phyloP scores from a whole-genome alignment of 2,113 vertebrate genomes.

The Columbina picui region DNA sequence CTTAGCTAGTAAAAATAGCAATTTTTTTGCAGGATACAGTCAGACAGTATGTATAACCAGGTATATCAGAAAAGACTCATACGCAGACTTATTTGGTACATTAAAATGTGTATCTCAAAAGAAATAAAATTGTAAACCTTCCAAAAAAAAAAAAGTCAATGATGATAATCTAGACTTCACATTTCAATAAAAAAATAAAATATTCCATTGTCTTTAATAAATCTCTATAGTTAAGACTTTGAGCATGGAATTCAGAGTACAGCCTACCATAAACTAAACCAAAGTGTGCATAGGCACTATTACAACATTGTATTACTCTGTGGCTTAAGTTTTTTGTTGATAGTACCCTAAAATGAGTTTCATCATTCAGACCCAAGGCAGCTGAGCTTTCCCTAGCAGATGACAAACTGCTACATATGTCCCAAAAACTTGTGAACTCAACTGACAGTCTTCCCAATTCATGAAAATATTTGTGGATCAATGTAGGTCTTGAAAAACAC shows the following conservation, averaged over 20 bases:
- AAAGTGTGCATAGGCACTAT: not conserved
- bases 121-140: not conserved
- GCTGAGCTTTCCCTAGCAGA: not conserved
- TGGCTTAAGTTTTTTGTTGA: not conserved
- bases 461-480: not conserved
- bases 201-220: not conserved
- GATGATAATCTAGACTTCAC: not conserved
- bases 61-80: not conserved
- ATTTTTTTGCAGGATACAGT: not conserved
- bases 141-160: not conserved
- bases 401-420: fast-evolving
- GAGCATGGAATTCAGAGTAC: not conserved
- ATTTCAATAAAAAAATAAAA: not conserved
- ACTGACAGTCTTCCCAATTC: not conserved
- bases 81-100: not conserved
- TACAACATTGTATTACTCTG: not conserved
- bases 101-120: not conserved
- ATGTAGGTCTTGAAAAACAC: not conserved
- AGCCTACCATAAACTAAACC: not conserved
- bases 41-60: not conserved
- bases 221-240: not conserved
- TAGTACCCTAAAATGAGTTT: not conserved
- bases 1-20: not conserved
- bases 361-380: not conserved
- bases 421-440: not conserved